Base-by-base conservation (phyloP, 2,888 invertebrate species). In the Norana najaformis region DNA sequence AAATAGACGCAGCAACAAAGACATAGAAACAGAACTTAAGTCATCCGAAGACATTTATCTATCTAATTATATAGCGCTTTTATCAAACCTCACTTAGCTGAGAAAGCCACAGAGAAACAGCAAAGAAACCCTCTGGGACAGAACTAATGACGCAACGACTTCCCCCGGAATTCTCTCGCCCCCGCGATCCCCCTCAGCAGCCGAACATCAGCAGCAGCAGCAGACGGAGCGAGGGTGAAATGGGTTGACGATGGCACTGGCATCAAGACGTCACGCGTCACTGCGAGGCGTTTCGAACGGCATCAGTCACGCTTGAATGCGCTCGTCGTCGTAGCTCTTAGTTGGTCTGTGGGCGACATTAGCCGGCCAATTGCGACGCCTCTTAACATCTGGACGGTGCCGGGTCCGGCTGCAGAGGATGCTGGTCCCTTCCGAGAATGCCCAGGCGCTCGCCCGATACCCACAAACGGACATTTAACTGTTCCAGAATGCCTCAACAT, bases 211-310 rank as follows among this genome's bases (percentile, higher is more conserved):
- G 69, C 69, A 69, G 1, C 1, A n/a, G n/a, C 69, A 69, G 69
- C 69, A 69, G 69, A 69, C 69, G 69, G 69, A 69, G 69, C 69
- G 69, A n/a, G 69, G 69, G 69, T n/a, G 69, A 23, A n/a, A 69
- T 8, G 69, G 23, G 30, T n/a, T 69, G 69, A 69, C 16, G 69
- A 69, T n/a, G 69, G 30, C n/a, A n/a, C 69, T 69, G 69, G 69
- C 30, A 69, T 16, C 69, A n/a, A 69, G 69, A 69, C 69, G 69
- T 69, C 69, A 69, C 69, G 69, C 69, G 69, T 69, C 69, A 69
- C n/a, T n/a, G 69, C n/a, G 69, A 69, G 69, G 69, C 69, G 69
- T 69, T 69, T n/a, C 69, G 8, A 69, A 16, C n/a, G 69, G n/a
- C n/a, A 69, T 69, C n/a, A 69, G 69, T 69, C 8, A 69, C 69